A percentile compares a stretch with the other conserved stretches of the same genome.
phyloP scores from a whole-genome alignment of 1,140 invertebrate genomes.

The Zelostemma sp. region DNA sequence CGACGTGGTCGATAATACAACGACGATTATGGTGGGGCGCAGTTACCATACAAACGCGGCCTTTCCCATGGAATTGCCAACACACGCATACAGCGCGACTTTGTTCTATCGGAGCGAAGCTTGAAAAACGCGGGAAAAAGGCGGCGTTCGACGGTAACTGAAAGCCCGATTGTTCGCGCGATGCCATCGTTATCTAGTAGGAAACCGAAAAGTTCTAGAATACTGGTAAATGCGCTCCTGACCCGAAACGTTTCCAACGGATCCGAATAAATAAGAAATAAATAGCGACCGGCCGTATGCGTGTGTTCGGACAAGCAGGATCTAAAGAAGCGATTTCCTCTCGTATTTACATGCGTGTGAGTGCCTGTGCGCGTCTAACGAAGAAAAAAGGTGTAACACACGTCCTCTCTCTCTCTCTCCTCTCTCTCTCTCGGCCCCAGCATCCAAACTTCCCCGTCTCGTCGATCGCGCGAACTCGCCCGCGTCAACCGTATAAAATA shows the following conservation, averaged over 20 bases:
- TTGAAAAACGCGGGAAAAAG: background rate
- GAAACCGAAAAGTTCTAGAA: constrained; percentile 39
- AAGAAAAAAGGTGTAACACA: constrained; percentile 17
- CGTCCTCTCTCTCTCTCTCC: constrained; percentile 18
- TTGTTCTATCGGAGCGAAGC: background rate
- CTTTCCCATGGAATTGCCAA: background rate
- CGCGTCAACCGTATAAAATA: constrained; percentile 69
- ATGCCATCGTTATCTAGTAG: constrained; percentile 27
- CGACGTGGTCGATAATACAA: constrained; percentile 23
- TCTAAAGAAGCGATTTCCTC: background rate
- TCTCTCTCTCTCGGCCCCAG: constrained; percentile 15
- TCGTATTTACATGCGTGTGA: constrained; percentile 5
- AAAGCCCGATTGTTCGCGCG: background rate
- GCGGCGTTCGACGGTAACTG: background rate
- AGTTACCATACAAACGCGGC: constrained; percentile 10
- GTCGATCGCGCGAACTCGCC: constrained; percentile 34
- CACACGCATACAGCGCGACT: background rate
- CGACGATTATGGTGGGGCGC: constrained; percentile 31
- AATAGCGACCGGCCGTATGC: constrained; percentile 23
- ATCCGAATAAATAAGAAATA: constrained; percentile 43
- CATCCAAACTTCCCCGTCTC: constrained; percentile 22
- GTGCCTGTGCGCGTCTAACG: constrained; percentile 19
- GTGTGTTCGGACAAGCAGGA: background rate
- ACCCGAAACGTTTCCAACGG: constrained; percentile 29
- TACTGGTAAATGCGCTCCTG: constrained; percentile 42